These are phyloP conservation scores for Bicyclus anynana DNA, from an alignment of 1,140 invertebrate genomes.

Conservation along the genomic window DNA sequence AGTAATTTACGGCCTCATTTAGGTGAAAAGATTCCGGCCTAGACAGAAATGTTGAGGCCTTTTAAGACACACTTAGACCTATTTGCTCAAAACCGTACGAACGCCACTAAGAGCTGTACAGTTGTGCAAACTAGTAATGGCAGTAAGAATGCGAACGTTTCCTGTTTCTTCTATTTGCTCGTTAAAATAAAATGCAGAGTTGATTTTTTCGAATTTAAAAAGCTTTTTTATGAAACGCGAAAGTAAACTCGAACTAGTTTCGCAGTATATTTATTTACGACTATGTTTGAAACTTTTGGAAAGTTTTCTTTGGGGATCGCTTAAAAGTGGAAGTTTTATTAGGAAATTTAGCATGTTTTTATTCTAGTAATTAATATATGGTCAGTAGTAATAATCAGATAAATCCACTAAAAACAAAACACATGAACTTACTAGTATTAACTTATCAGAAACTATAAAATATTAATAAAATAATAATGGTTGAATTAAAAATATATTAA, in stretches of 20 bases:
- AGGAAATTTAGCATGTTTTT: too few relatives aligned
- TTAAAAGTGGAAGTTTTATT: too few relatives aligned
- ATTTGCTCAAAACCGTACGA: not conserved
- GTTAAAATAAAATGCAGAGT: not conserved
- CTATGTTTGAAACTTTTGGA: not conserved
- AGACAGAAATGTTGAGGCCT: too few relatives aligned
- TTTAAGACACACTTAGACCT: not conserved
- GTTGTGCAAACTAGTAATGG: slow-evolving; percentile 2
- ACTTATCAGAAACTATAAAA: too few relatives aligned
- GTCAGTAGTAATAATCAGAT: too few relatives aligned
- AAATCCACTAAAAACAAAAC: too few relatives aligned
- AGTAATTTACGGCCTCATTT: too few relatives aligned
- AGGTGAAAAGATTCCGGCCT: too few relatives aligned
- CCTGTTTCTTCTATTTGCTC: not conserved
- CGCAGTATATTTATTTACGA: not conserved
- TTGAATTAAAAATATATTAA: too few relatives aligned
- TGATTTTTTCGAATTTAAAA: not conserved
- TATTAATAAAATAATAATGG: too few relatives aligned
- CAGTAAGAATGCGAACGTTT: slow-evolving; percentile 3
- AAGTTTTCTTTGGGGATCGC: not conserved
- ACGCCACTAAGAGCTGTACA: not conserved
- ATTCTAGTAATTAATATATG: too few relatives aligned
- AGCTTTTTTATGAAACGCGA: not conserved
- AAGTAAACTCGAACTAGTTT: not conserved
- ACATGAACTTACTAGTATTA: too few relatives aligned